Base-by-base conservation (phyloP, 2,113 vertebrate species). In the Nothocercus julius region DNA sequence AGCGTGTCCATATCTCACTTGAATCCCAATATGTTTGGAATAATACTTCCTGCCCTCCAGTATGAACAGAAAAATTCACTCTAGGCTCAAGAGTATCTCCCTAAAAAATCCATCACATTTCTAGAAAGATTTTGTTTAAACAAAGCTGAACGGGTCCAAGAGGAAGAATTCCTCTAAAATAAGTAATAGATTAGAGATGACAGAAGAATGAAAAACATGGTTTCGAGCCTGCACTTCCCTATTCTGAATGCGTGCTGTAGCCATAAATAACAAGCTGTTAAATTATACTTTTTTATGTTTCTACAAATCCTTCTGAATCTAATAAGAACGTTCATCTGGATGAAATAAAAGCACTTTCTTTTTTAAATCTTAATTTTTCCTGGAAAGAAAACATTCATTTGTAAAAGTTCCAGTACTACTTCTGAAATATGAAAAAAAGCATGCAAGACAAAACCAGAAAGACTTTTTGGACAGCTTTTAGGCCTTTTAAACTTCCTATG, bases 361-460 rank as follows among this genome's bases (percentile, higher is more conserved):
- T 49, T 49, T 53, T 30, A 36, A 36, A 78, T 67, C 6, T 59
- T 36, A 24, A 7, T 28, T 19, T 51, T 72, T 59, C 40, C 44
- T 3, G 36, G 27, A 81, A 70, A 73, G 75, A 49, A 83, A 75
- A 68, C 21, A 5, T 42, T 49, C 22, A 64, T 85, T 87, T 12
- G 6, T 34, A 25, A 72, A 72, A 10, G 30, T 38, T 84, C 67
- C 13, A 1, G 1, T 7, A 2, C 21, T 45, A 79, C 5, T 4
- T 11, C 63, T 82, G 21, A 0, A 30, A 7, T 32, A 69, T 4
- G 32, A 78, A 19, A 67, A 85, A 88, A 59, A 5, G 16, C 44
- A 11, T 0, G 3, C 0, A 4, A 5, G 0, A 64, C 2, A 56
- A 49, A 53, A 5, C 13, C 67, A 68, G 59, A 72, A 67, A 45